Base-by-base conservation (phyloP, 2,797 vertebrate genomes). In the Leucoraja ocellata region DNA sequence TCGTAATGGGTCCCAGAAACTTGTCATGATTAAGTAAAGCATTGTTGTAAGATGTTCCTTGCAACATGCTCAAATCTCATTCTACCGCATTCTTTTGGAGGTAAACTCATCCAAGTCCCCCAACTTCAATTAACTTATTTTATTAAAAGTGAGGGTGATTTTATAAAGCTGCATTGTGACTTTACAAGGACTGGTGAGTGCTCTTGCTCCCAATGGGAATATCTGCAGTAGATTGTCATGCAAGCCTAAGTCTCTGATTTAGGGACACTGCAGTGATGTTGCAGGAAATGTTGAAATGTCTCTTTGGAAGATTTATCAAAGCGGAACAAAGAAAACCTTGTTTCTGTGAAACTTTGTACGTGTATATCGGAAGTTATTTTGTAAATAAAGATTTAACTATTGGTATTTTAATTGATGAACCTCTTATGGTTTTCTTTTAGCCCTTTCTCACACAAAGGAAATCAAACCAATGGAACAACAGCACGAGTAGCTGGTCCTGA, bases 341-440 rank as follows among this genome's bases (percentile, higher is more conserved):
- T 98, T 98, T 98, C 97, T 98, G 97, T 98, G 98, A 98, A 98
- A 98, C 97, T 96, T 95, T 96, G 95, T 94, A 92, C 90, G 21
- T 92, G 71, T 92, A 95, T 97, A 96, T 96, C 96, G 96, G 96
- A 96, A 96, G 96, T 94, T 96, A 91, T 91, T 96, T 96, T 98
- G 97, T 98, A 98, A 98, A 98, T 98, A 98, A 98, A 98, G 95
- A 98, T 95, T 95, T 96, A 95, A 93, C 88, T 94, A 95, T 94
- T 95, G 95, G 96, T 95, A 97, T 97, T 98, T 97, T 97, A 97
- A 93, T 68, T 88, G 63, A 88, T 68, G 65, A 88, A 88, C 28
- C 83, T 65, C 58, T 65, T 18, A 2, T 88, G 61, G 63, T 14
- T 68, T 32, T 65, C 36, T 88, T 88, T n/a, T 46, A 46, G 46